Evolutionary conservation across 2,797 vertebrate species (phyloP), one percentile per base, ranked within the genome.

Genomic region (Coracias cyanogaster): DNA sequence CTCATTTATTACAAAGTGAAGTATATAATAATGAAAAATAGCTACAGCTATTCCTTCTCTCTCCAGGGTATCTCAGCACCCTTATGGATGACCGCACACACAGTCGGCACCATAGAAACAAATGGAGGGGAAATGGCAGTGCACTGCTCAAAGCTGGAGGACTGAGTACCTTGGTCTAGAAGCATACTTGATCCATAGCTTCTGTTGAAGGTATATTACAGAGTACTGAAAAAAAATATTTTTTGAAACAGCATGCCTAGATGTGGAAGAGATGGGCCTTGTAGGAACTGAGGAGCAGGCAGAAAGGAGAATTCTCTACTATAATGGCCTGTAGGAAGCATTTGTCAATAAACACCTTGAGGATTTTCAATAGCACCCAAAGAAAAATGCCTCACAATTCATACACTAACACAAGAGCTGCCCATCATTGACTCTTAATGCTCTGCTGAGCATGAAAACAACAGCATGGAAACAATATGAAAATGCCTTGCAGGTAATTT

Each of bases 21-120:
- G 97, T 95, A 96, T 96, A 94, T 98, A 98, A 98, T 98, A 97
- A 93, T 97, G 97, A 98, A 98, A 97, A 98, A 98, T 96, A 87
- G 95, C 94, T 95, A 58, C 60, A 91, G 37, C 87, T 73, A 94
- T 86, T 95, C 91, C 84, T 93, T 85, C 95, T 86, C 97, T 96
- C 97, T 98, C 97, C 73, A 80, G 97, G 94, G 97, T 94, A 89
- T 96, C 96, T 96, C 86, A 13, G 61, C 91, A 24, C 62, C 85
- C 41, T 78, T 96, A 97, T 12, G 90, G 96, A 96, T 97, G 80
- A 82, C 91, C 96, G 91, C 96, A 96, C 95, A 96, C 95, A 84
- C 55, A 92, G 94, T 15, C 79, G 66, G 93, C 24, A 41, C 95
- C 86, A 28, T 10, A 22, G 96, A 96, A 97, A 97, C 85, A 96